Evolutionary conservation across 2,113 vertebrate genomes (phyloP).

Genomic region (Todiramphus chloris): DNA sequence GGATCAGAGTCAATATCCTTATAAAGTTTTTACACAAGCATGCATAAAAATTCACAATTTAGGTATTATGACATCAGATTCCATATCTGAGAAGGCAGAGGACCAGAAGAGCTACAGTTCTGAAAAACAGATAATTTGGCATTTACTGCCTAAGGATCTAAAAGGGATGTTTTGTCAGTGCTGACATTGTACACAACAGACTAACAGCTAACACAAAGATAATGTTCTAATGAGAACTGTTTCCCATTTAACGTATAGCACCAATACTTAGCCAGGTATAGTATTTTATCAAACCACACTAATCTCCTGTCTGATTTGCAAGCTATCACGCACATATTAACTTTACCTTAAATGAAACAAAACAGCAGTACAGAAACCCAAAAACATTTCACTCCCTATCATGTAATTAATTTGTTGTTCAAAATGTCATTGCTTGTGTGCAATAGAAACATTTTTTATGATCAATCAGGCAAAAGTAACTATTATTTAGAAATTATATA

Average conservation of each 20-base stretch:
- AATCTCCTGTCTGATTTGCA: neutral
- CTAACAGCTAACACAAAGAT: neutral
- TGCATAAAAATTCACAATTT: neutral
- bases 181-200: neutral
- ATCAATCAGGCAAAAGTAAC: slow-evolving; percentile 26
- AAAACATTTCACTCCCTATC: neutral
- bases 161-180: neutral
- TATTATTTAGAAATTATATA: slow-evolving; percentile 21
- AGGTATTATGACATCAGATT: neutral
- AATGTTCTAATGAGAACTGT: neutral
- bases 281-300: neutral
- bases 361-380: neutral
- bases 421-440: slow-evolving; percentile 3
- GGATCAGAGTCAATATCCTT: neutral
- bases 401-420: slow-evolving; percentile 50
- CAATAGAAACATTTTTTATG: slow-evolving; percentile 11
- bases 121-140: neutral
- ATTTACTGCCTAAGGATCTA: neutral
- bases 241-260: neutral
- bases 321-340: neutral
- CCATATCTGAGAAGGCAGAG: neutral
- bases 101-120: neutral
- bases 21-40: neutral
- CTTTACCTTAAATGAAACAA: slow-evolving; percentile 16
- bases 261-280: neutral